Percentiles rank a stretch among this genome's conserved stretches.
These are phyloP conservation scores for Heliconius nattereri DNA, from an alignment of 1,140 invertebrate species.

Conservation along the genomic window DNA sequence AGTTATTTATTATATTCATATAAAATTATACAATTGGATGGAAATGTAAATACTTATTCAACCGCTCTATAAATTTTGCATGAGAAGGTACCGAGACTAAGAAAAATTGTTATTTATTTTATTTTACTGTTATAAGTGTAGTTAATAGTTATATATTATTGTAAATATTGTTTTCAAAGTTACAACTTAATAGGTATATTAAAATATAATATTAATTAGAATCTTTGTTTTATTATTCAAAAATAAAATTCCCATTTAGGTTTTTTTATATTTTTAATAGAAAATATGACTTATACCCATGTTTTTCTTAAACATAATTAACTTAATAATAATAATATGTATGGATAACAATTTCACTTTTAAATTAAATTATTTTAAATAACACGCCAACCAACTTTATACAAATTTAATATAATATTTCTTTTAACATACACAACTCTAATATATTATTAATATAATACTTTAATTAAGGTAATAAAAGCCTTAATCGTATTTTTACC, in stretches of 20 bases:
- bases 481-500: constrained; percentile 68
- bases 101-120: constrained; percentile 70
- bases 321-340: neutral
- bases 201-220: constrained; percentile 49
- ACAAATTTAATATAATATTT: neutral
- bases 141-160: constrained; percentile 48
- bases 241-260: neutral
- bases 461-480: neutral
- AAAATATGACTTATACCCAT: neutral
- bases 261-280: neutral
- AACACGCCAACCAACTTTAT: too few relatives aligned
- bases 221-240: constrained; percentile 36
- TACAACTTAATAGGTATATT: constrained; percentile 66
- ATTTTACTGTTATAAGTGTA: constrained; percentile 57
- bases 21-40: neutral
- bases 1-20: neutral
- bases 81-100: neutral
- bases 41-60: neutral
- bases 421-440: neutral
- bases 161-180: constrained; percentile 76
- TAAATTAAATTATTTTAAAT: constrained; percentile 1
- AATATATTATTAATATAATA: neutral
- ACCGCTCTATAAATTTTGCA: neutral
- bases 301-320: neutral
- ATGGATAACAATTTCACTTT: neutral